Evolutionary conservation across 2,113 vertebrate species (phyloP).

Genomic region (Mola mola): DNA sequence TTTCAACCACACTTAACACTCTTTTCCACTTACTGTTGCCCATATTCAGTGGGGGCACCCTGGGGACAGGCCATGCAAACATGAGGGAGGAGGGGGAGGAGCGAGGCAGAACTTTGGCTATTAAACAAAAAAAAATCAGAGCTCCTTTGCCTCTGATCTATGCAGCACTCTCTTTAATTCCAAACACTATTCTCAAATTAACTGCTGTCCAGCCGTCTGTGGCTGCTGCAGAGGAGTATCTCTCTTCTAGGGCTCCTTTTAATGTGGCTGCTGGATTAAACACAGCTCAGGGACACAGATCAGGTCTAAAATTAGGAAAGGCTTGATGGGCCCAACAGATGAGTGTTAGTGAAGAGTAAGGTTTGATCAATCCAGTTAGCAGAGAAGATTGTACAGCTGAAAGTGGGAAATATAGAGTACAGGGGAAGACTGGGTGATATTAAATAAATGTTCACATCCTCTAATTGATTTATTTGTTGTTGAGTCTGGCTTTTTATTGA

Average conservation of each 20-base stretch:
- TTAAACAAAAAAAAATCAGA: conserved; percentile 54
- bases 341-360: conserved; percentile 34
- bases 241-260: conserved; percentile 37
- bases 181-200: conserved; percentile 43
- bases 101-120: conserved; percentile 2
- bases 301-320: conserved; percentile 36
- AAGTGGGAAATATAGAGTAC: conserved; percentile 5
- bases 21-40: conserved; percentile 62
- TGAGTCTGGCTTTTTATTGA: conserved; percentile 53
- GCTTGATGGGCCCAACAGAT: conserved; percentile 60
- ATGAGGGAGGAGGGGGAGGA: conserved; percentile 3
- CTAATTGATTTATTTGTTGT: conserved; percentile 62
- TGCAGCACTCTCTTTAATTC: conserved; percentile 43
- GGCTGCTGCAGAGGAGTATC: conserved; percentile 22
- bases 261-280: conserved; percentile 58
- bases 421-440: conserved; percentile 19
- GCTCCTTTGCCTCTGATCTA: conserved; percentile 38
- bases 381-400: conserved; percentile 17
- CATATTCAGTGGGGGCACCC: conserved; percentile 32
- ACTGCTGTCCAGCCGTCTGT: conserved; percentile 7
- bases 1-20: conserved; percentile 69
- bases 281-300: conserved; percentile 43
- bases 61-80: conserved; percentile 25
- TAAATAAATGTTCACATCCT: conserved; percentile 57
- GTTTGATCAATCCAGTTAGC: conserved; percentile 59